These are phyloP conservation scores for Bombyx huttoni DNA, from an alignment of 2,888 invertebrate species.

Conservation along the genomic window DNA sequence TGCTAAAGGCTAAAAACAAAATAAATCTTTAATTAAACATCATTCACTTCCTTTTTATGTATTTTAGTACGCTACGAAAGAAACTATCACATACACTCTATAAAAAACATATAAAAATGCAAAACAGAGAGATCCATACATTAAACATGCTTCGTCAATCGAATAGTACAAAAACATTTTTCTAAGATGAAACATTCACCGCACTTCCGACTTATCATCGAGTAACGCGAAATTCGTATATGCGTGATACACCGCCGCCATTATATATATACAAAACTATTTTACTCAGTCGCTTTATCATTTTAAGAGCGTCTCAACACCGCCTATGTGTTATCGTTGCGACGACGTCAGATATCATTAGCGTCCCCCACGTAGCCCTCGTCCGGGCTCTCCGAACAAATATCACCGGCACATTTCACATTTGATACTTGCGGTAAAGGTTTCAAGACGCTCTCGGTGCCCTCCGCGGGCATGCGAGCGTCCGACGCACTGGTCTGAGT, in stretches of 20 bases:
- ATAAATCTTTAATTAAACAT: too few species aligned
- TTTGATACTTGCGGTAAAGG: slow-evolving; percentile 57
- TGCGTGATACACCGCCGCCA: slow-evolving; percentile 2
- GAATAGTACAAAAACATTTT: not conserved
- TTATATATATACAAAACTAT: slow-evolving; percentile 42
- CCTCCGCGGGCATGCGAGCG: slow-evolving; percentile 50
- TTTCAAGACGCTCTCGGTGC: slow-evolving; percentile 50
- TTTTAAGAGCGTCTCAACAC: slow-evolving; percentile 58
- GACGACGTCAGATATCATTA: slow-evolving; percentile 78
- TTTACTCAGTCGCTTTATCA: slow-evolving; percentile 70
- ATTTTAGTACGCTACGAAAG: not conserved
- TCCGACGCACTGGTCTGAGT: slow-evolving; percentile 69
- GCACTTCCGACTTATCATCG: not conserved
- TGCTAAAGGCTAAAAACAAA: too few species aligned
- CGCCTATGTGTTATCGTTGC: slow-evolving; percentile 53
- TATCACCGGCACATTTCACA: slow-evolving; percentile 63
- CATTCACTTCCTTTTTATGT: not conserved
- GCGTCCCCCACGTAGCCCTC: slow-evolving; percentile 90
- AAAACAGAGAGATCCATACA: slow-evolving; percentile 27
- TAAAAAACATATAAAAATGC: slow-evolving; percentile 31
- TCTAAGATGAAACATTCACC: not conserved
- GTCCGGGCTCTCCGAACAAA: slow-evolving; percentile 85
- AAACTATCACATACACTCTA: slow-evolving; percentile 4
- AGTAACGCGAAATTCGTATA: not conserved
- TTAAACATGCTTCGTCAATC: not conserved